Conservation (phyloP, 92 coral and sea anemone genomes). For the Zoanthus gigantus region DNA sequence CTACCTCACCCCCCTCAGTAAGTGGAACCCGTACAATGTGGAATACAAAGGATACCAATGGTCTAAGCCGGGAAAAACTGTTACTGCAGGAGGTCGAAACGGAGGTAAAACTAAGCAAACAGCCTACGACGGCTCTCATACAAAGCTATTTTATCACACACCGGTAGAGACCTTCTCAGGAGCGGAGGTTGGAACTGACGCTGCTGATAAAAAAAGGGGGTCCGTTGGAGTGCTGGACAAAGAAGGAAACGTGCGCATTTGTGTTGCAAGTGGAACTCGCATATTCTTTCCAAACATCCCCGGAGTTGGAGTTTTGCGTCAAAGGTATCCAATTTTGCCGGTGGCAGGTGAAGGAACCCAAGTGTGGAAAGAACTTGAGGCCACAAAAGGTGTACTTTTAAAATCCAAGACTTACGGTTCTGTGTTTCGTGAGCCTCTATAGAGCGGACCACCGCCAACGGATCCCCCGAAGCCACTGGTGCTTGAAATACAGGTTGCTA, state of each 20-base stretch:
- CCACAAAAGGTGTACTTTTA: slow-evolving; percentile 75
- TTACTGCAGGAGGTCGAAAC: slow-evolving; percentile 40
- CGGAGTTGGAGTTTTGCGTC: slow-evolving; percentile 41
- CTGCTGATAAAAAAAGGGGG: slow-evolving; percentile 45
- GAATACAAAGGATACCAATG: slow-evolving; percentile 18
- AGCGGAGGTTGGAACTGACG: slow-evolving; percentile 43
- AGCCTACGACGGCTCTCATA: slow-evolving; percentile 45
- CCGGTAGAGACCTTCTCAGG: slow-evolving; percentile 55
- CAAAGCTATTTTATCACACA: slow-evolving; percentile 45
- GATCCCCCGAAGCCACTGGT: slow-evolving; percentile 60
- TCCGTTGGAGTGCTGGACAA: slow-evolving; percentile 56
- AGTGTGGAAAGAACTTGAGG: slow-evolving; percentile 87
- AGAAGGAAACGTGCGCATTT: slow-evolving; percentile 22
- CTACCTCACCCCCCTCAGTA: slow-evolving; percentile 52
- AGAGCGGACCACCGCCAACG: slow-evolving; percentile 68
- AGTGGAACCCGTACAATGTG: slow-evolving; percentile 55
- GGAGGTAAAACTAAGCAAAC: slow-evolving; percentile 37
- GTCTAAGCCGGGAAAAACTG: slow-evolving; percentile 15
- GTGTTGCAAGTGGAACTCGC: slow-evolving; percentile 46
- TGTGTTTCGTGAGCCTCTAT: slow-evolving; percentile 74
- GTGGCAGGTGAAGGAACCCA: slow-evolving; percentile 87
- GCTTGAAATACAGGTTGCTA: slow-evolving; percentile 57
- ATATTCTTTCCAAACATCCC: slow-evolving; percentile 54
- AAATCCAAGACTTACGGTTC: slow-evolving; percentile 73
- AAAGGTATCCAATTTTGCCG: slow-evolving; percentile 89